Percentiles rank a stretch among this genome's conserved stretches.
These are phyloP conservation scores for Dipodomys merriami DNA, from an alignment of 2,113 vertebrate genomes.

Conservation along the genomic window DNA sequence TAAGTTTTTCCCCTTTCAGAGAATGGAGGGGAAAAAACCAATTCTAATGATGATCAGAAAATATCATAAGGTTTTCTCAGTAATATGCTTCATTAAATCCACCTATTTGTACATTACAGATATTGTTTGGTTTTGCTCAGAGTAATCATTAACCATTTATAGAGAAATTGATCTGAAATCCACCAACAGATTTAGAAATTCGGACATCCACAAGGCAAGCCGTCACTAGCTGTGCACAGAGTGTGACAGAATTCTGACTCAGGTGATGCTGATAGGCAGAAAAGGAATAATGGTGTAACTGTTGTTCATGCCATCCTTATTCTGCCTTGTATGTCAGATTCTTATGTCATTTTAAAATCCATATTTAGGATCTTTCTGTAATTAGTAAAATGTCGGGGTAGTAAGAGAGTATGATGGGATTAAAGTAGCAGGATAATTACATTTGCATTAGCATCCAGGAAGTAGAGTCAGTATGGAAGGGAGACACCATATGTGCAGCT, in stretches of 20 bases:
- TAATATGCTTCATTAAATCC: constrained; percentile 45
- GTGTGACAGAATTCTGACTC: neutral
- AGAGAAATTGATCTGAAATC: constrained; percentile 42
- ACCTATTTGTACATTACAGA: neutral
- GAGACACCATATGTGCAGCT: neutral
- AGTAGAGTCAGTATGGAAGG: constrained; percentile 26
- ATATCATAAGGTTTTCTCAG: neutral
- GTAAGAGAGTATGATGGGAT: constrained; percentile 37
- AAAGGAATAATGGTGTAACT: neutral
- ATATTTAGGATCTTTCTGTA: constrained; percentile 48
- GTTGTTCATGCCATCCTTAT: neutral
- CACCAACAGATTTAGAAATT: neutral
- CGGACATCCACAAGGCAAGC: neutral
- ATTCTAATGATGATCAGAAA: constrained; percentile 23
- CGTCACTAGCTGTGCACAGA: constrained; percentile 25
- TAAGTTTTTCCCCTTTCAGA: neutral
- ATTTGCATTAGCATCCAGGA: constrained; percentile 57
- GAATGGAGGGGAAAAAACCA: neutral
- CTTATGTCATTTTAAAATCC: constrained; percentile 48
- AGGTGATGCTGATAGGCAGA: neutral
- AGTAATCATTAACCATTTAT: constrained; percentile 57
- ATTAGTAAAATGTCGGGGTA: constrained; percentile 66
- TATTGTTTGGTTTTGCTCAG: constrained; percentile 44
- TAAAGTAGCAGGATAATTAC: constrained; percentile 60
- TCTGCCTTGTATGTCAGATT: constrained; percentile 36